These are phyloP conservation scores for Apodemus agrarius DNA, from an alignment of 2,797 vertebrate genomes.

Conservation along the genomic window DNA sequence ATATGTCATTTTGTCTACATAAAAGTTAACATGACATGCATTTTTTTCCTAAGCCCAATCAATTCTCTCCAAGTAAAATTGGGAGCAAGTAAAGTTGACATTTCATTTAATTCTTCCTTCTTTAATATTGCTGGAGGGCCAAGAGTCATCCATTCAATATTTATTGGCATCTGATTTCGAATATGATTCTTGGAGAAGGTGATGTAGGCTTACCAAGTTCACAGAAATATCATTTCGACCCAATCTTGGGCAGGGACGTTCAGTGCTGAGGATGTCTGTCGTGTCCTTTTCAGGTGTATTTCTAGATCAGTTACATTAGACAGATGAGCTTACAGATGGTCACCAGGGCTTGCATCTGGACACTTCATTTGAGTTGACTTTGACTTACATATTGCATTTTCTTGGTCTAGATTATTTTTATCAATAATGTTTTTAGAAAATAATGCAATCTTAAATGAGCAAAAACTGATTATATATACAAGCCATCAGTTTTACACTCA, in stretches of 20 bases:
- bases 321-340: neutral
- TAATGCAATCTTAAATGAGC: neutral
- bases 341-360: neutral
- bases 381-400: neutral
- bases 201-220: neutral
- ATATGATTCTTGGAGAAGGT: neutral
- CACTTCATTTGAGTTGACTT: neutral
- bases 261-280: neutral
- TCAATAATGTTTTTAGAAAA: conserved; percentile 45
- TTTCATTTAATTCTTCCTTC: neutral
- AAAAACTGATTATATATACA: neutral
- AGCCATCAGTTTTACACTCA: neutral
- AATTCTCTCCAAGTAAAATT: neutral
- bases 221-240: neutral
- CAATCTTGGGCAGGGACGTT: neutral
- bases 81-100: neutral
- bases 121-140: neutral
- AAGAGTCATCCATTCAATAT: neutral
- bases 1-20: neutral
- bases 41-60: conserved; percentile 18
- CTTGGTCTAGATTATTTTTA: neutral
- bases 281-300: neutral
- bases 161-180: neutral
- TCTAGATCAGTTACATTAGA: neutral
- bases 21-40: neutral